phyloP scores from a whole-genome alignment of 2,888 invertebrate genomes.

The Acanthosepion pharaonis region DNA sequence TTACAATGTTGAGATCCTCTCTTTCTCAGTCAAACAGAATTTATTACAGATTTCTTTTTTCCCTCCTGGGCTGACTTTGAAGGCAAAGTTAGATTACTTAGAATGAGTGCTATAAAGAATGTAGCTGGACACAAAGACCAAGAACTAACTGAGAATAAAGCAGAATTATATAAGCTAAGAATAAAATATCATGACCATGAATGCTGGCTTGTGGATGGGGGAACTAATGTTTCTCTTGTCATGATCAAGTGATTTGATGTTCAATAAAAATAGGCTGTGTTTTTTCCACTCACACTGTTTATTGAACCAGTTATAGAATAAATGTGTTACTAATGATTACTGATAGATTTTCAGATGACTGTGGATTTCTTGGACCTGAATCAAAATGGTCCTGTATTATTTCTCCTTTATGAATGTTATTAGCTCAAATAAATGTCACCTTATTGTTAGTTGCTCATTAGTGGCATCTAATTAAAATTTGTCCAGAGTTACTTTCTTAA shows the following conservation, averaged over 20 bases:
- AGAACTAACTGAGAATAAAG: not conserved
- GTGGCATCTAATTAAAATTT: not conserved
- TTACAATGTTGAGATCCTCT: not conserved
- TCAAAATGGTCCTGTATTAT: not conserved
- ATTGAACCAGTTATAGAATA: not conserved
- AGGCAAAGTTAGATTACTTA: not conserved
- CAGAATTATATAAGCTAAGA: not conserved
- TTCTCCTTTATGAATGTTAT: not conserved
- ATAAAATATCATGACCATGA: not conserved
- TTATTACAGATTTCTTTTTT: not conserved
- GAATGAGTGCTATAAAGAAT: not conserved
- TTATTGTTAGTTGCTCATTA: not conserved
- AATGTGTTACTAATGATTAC: too few species aligned
- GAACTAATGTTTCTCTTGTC: slow-evolving; percentile 9
- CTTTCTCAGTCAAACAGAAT: not conserved
- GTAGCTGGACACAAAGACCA: not conserved
- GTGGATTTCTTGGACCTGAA: not conserved
- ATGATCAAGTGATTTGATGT: not conserved
- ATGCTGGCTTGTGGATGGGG: not conserved
- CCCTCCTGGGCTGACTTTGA: not conserved
- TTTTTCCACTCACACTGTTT: not conserved
- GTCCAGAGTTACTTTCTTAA: not conserved
- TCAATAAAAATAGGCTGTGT: not conserved
- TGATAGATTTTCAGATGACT: not conserved
- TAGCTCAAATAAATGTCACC: not conserved